Evolutionary conservation across 1,140 invertebrate species (phyloP).

Genomic region (Cherax quadricarinatus): DNA sequence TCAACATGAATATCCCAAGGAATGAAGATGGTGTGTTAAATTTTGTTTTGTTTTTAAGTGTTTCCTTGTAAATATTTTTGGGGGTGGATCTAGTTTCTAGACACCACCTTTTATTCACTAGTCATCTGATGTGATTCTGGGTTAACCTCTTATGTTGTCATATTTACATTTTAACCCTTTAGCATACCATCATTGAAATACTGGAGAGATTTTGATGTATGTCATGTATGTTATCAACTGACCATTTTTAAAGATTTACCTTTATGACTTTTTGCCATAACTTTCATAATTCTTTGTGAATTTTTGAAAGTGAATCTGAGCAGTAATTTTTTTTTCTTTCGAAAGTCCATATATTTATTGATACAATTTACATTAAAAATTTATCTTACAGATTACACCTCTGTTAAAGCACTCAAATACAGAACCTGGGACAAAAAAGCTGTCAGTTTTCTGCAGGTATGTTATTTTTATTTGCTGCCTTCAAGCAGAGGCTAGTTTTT

Average conservation of each 20-base stretch:
- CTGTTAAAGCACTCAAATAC: slow-evolving; percentile 32
- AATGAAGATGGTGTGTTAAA: slow-evolving; percentile 43
- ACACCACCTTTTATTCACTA: not conserved
- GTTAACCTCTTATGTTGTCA: too few species aligned
- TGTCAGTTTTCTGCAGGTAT: slow-evolving; percentile 19
- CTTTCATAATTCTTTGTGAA: not conserved
- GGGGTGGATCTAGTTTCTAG: not conserved
- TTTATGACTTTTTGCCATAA: not conserved
- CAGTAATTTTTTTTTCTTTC: not conserved
- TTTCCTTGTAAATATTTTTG: not conserved
- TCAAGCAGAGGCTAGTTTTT: too few species aligned
- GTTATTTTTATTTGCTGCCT: too few species aligned
- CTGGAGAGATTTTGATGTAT: too few species aligned
- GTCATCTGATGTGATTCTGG: too few species aligned
- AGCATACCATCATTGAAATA: too few species aligned
- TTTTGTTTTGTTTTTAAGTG: too few species aligned
- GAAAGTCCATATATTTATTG: not conserved
- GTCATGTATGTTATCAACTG: not conserved
- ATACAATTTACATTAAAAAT: not conserved
- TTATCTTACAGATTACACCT: slow-evolving; percentile 36
- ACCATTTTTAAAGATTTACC: not conserved
- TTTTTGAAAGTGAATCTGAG: not conserved
- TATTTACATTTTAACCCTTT: too few species aligned
- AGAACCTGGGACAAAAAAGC: slow-evolving; percentile 43
- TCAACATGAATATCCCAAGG: slow-evolving; percentile 45